A percentile compares a stretch with the other conserved stretches of the same genome.
phyloP scores from a whole-genome alignment of 2,888 invertebrate species.

The Eilema depressum region DNA sequence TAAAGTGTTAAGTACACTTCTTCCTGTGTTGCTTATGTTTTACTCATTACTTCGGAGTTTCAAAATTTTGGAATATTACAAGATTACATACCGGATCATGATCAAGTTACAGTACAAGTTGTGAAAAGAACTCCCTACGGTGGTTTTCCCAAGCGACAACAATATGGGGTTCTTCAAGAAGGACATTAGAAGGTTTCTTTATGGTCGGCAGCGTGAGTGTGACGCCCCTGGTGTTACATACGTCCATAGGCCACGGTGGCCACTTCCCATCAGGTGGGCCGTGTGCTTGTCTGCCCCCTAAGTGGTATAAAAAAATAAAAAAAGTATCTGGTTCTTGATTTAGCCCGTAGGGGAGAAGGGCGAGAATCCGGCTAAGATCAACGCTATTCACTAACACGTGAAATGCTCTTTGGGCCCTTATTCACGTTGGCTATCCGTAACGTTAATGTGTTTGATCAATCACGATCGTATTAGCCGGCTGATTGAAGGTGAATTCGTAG shows the following conservation, averaged over 20 bases:
- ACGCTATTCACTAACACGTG: neutral
- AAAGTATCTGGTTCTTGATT: neutral
- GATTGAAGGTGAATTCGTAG: neutral
- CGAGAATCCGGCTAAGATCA: too few relatives aligned
- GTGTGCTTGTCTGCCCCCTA: too few relatives aligned
- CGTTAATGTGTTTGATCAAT: neutral
- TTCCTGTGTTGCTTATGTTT: constrained; percentile 18
- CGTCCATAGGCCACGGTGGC: too few relatives aligned
- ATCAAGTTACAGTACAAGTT: neutral
- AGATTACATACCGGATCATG: neutral
- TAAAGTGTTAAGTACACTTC: constrained; percentile 20
- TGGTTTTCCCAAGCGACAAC: too few relatives aligned
- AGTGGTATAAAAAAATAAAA: too few relatives aligned
- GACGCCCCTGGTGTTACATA: too few relatives aligned
- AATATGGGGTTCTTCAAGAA: too few relatives aligned
- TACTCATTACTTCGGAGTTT: constrained; percentile 10
- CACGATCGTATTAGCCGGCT: neutral
- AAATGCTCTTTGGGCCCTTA: neutral
- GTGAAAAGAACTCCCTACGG: too few relatives aligned
- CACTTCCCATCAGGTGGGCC: too few relatives aligned
- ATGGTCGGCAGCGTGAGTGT: too few relatives aligned
- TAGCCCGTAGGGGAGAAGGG: too few relatives aligned
- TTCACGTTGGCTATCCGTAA: neutral
- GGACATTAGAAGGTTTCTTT: too few relatives aligned
- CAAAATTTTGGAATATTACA: neutral